Percentiles rank a stretch among this genome's conserved stretches.
Evolutionary conservation across 2,888 invertebrate genomes (phyloP).

Genomic region (Microchrysa polita): DNA sequence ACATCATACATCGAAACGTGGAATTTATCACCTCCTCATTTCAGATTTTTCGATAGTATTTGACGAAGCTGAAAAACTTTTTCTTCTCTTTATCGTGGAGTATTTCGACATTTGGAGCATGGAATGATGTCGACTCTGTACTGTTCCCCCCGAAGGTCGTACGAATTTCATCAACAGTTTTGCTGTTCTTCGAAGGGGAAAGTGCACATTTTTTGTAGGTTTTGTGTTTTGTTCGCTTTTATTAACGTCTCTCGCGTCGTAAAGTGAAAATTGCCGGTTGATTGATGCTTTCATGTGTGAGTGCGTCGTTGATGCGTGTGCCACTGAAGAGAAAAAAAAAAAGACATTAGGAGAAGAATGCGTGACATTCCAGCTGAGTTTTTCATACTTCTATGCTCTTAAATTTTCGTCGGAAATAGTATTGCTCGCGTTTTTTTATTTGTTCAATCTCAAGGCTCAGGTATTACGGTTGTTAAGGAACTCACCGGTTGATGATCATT

Average conservation of each 20-base stretch:
- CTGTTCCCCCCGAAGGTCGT: conserved; percentile 6
- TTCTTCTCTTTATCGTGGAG: conserved; percentile 5
- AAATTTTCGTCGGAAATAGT: conserved; percentile 35
- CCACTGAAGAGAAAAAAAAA: background rate
- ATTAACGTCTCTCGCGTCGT: background rate
- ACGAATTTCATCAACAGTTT: background rate
- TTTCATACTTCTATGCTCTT: conserved; percentile 27
- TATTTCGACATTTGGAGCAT: too few relatives aligned
- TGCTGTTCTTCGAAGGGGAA: conserved; percentile 10
- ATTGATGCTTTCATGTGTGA: conserved; percentile 11
- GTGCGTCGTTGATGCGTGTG: conserved; percentile 20
- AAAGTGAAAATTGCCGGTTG: conserved; percentile 4
- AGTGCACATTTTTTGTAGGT: conserved; percentile 17
- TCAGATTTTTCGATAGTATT: conserved; percentile 31
- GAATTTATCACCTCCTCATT: conserved; percentile 36
- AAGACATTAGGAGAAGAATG: conserved; percentile 23
- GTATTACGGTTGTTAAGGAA: too few relatives aligned
- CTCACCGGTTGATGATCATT: conserved; percentile 18
- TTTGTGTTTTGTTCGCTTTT: background rate
- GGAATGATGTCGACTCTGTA: background rate
- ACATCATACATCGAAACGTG: conserved; percentile 33
- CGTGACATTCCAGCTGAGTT: conserved; percentile 37
- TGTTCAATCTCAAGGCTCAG: background rate
- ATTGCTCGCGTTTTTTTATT: background rate
- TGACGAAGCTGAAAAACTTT: conserved; percentile 17